Evolutionary conservation across 2,888 invertebrate species (phyloP).

Genomic region (Ornithoptera priamus): DNA sequence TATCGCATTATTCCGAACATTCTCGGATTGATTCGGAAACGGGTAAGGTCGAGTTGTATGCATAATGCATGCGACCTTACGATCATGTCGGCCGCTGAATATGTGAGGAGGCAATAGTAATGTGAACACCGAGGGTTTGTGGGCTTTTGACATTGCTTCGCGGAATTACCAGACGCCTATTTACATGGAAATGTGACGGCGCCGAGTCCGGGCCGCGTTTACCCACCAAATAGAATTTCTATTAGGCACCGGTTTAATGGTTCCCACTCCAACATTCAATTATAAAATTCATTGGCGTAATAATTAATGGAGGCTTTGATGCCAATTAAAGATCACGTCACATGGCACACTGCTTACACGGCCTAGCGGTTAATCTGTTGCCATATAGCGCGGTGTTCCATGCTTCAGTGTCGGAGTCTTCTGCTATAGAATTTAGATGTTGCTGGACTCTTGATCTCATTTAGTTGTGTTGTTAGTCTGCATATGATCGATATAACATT

Average conservation of each 20-base stretch:
- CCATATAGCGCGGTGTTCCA: too few species aligned
- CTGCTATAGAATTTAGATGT: too few species aligned
- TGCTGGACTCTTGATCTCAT: too few species aligned
- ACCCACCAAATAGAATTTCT: conserved; percentile 5
- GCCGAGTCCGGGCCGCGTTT: conserved; percentile 30
- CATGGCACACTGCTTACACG: too few species aligned
- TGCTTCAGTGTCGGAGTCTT: too few species aligned
- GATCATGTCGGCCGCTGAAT: conserved; percentile 47
- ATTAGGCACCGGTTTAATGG: conserved; percentile 9
- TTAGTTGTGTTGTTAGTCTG: too few species aligned
- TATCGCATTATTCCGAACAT: conserved; percentile 52
- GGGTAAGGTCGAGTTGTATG: conserved; percentile 56
- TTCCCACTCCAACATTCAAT: background rate
- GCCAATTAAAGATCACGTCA: too few species aligned
- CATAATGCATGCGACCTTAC: conserved; percentile 68
- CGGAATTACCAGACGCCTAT: conserved; percentile 50
- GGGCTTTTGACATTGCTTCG: conserved; percentile 44
- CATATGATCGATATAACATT: too few species aligned
- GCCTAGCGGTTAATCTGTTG: too few species aligned
- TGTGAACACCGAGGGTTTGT: conserved; percentile 33
- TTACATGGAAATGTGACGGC: conserved; percentile 49
- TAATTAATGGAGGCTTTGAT: too few species aligned
- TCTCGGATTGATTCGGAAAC: conserved; percentile 63
- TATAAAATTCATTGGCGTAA: too few species aligned
- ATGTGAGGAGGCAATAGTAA: conserved; percentile 41